Percentiles rank a stretch among this genome's conserved stretches.
phyloP scores from a whole-genome alignment of 2,113 vertebrate species.

The Corythornis vintsioides region DNA sequence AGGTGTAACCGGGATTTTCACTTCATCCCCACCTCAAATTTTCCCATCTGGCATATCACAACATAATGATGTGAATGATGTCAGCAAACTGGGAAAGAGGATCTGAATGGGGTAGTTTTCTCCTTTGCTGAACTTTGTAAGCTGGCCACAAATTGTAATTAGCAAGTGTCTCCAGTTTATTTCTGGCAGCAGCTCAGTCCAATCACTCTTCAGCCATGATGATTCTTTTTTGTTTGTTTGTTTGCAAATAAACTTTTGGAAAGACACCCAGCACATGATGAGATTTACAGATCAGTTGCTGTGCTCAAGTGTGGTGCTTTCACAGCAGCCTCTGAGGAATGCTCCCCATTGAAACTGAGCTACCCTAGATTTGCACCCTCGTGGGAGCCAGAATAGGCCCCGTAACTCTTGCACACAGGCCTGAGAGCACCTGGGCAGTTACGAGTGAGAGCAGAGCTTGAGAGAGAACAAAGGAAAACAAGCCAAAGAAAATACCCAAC shows the following conservation, averaged over 20 bases:
- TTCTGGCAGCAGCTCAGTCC: conserved; percentile 52
- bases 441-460: conserved; percentile 41
- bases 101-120: conserved; percentile 39
- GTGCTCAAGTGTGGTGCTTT: not conserved
- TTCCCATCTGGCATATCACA: conserved; percentile 71
- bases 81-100: conserved; percentile 51
- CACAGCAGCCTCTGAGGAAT: conserved; percentile 48
- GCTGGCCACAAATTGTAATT: conserved; percentile 38
- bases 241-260: conserved; percentile 68
- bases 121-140: conserved; percentile 38
- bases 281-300: conserved; percentile 60
- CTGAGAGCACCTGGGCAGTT: conserved; percentile 44
- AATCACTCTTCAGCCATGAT: conserved; percentile 20
- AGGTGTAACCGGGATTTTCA: conserved; percentile 56
- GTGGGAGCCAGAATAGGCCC: conserved; percentile 49
- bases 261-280: conserved; percentile 4
- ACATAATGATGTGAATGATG: conserved; percentile 65
- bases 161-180: conserved; percentile 30
- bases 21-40: conserved; percentile 68
- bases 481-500: not conserved
- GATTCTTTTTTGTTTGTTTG: conserved; percentile 61
- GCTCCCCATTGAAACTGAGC: conserved; percentile 41
- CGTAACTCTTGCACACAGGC: not conserved
- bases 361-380: conserved; percentile 39
- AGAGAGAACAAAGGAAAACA: conserved; percentile 44